Percentiles rank a stretch among this genome's conserved stretches.
These are phyloP conservation scores for Drosophila chauvacae DNA, from an alignment of 1,140 invertebrate species.

Conservation along the genomic window DNA sequence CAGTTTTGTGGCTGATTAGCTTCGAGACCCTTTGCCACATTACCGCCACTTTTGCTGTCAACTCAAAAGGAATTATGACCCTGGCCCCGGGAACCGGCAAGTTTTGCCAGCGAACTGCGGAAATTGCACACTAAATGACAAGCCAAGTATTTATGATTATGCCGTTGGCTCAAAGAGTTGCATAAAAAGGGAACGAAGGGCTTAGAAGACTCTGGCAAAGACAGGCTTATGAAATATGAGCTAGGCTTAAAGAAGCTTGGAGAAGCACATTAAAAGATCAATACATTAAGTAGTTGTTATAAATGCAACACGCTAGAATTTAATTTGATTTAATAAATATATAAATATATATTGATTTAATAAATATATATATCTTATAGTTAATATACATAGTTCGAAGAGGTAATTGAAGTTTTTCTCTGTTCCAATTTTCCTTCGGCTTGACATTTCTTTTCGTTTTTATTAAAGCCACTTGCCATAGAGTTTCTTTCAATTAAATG, in stretches of 20 bases:
- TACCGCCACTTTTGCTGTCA: slow-evolving; percentile 75
- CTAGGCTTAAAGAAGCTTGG: no score
- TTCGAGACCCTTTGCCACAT: slow-evolving; percentile 64
- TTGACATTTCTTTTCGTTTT: not conserved
- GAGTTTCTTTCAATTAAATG: slow-evolving; percentile 78
- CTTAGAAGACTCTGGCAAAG: slow-evolving; percentile 2
- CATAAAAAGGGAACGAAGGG: slow-evolving; percentile 1
- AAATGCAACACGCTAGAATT: not conserved
- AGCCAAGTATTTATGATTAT: slow-evolving; percentile 61
- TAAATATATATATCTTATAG: not conserved
- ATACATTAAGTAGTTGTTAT: not conserved
- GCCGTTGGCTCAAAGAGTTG: slow-evolving; percentile 12
- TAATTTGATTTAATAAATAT: not conserved
- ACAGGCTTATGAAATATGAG: slow-evolving; percentile 26
- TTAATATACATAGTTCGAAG: not conserved
- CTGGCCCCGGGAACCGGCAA: slow-evolving; percentile 24
- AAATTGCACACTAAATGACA: slow-evolving; percentile 58
- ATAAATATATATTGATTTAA: not conserved
- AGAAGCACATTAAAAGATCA: not conserved
- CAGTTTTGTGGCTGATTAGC: slow-evolving; percentile 68
- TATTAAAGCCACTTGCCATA: slow-evolving; percentile 69
- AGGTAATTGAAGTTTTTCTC: not conserved
- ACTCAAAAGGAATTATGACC: slow-evolving; percentile 70
- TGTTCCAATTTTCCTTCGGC: not conserved
- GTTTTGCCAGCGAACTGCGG: slow-evolving; percentile 42